Conservation (phyloP, 2,113 vertebrate species). For the Grammomys surdaster region DNA sequence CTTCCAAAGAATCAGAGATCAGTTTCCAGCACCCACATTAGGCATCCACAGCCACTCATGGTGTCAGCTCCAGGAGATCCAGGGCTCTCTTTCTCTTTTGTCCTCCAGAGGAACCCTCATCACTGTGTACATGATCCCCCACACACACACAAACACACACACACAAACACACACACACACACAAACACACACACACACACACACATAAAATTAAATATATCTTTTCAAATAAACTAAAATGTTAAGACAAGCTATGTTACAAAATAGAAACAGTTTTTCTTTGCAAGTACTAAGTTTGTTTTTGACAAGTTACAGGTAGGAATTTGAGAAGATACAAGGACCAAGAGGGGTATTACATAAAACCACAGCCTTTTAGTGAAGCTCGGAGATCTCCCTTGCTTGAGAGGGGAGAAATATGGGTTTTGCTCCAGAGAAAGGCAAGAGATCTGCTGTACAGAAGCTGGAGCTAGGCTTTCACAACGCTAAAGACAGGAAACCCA, state of each 20-base stretch:
- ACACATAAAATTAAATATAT: not conserved
- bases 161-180: not conserved
- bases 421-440: conserved; percentile 1
- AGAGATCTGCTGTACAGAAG: conserved; percentile 21
- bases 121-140: not conserved
- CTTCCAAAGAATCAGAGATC: not conserved
- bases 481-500: conserved; percentile 85
- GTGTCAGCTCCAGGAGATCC: too few species aligned
- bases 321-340: conserved; percentile 48
- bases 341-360: conserved; percentile 33
- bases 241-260: not conserved
- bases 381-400: not conserved
- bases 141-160: not conserved
- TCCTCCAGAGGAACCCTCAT: not conserved
- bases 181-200: not conserved
- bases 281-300: not conserved
- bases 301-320: not conserved
- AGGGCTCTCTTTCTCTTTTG: not conserved
- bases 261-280: not conserved
- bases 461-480: conserved; percentile 56
- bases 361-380: not conserved
- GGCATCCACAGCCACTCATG: not conserved
- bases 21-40: not conserved
- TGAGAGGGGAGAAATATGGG: not conserved
- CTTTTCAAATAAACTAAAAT: not conserved